Percentiles rank a stretch among this genome's conserved stretches.
Evolutionary conservation across 2,113 vertebrate species (phyloP).

Genomic region (Scalopus aquaticus): DNA sequence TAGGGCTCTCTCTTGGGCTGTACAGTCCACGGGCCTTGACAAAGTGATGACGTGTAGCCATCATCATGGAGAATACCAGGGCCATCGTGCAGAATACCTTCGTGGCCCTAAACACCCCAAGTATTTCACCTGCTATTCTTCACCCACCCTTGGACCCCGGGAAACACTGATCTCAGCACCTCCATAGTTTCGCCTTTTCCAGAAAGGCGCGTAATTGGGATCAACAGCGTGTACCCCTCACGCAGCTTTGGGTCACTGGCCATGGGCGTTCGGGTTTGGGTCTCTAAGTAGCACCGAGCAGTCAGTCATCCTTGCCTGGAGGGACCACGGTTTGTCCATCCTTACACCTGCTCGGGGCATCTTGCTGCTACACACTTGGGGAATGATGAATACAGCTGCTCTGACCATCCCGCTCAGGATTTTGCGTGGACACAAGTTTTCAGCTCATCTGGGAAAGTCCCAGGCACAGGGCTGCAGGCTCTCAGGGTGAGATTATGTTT

Average conservation of each 20-base stretch:
- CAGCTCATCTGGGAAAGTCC: neutral
- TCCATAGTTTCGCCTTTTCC: neutral
- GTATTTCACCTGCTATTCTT: neutral
- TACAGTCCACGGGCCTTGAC: neutral
- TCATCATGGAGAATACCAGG: no score
- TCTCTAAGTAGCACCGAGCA: no score
- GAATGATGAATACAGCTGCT: neutral
- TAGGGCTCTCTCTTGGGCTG: neutral
- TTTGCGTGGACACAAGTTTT: neutral
- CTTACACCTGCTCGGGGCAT: no score
- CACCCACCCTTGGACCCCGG: neutral
- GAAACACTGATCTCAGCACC: neutral
- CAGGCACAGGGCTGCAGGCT: neutral
- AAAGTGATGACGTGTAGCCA: fast-evolving
- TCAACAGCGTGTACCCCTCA: no score
- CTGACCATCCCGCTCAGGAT: neutral
- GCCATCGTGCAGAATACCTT: neutral
- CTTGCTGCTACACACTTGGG: neutral
- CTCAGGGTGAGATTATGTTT: neutral
- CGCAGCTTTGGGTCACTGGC: no score
- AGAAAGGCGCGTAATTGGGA: neutral
- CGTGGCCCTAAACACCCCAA: no score
- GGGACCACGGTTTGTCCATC: no score
- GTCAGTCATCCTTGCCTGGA: no score
- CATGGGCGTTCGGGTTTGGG: no score